Base-by-base conservation (phyloP, 2,797 vertebrate species). In the Merluccius polli region DNA sequence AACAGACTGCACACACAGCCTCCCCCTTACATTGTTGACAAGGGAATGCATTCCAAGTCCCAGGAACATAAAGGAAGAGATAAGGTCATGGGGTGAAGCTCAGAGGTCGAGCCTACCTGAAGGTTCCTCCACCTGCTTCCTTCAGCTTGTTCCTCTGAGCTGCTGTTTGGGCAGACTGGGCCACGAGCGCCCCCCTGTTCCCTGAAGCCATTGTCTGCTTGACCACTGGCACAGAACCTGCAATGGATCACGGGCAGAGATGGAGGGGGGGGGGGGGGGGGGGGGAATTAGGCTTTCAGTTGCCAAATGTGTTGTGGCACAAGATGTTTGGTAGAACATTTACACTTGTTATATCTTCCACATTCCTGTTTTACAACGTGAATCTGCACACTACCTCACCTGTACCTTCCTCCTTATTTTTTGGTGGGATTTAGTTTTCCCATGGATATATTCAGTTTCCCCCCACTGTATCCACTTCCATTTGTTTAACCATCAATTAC, bases 131-230 rank as follows among this genome's bases (percentile, higher is more conserved):
- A 85, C 93, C 96, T 0, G 95, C 93, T 86, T 97, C 95, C 88
- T 95, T 97, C 85, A 96, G 93, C 84, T 94, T 97, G 86, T 95
- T 95, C 85, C 92, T 97, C 91, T 97, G 96, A 76, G 93, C 93
- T 78, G 92, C 92, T 6, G 89, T 90, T 16, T 94, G 90, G 84
- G 94, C 87, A 65, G 91, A 83, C 0, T 95, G 94, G 84, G 94
- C 73, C 0, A 93, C 83, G 38, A 95, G 88, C 31, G 95, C 89
- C 72, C 93, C 94, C 94, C 94, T 96, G 85, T 86, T 85, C 87
- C 93, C 95, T 32, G 94, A 92, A 89, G 93, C 82, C 82, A 95
- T 89, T 21, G 92, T 88, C 71, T 93, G 95, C 86, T 95, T 97
- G 86, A 95, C 93, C 83, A 94, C 92, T 41, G 94, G 93, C 84